Conservation (phyloP, 2,888 invertebrate genomes). For the Antheraea yamamai region DNA sequence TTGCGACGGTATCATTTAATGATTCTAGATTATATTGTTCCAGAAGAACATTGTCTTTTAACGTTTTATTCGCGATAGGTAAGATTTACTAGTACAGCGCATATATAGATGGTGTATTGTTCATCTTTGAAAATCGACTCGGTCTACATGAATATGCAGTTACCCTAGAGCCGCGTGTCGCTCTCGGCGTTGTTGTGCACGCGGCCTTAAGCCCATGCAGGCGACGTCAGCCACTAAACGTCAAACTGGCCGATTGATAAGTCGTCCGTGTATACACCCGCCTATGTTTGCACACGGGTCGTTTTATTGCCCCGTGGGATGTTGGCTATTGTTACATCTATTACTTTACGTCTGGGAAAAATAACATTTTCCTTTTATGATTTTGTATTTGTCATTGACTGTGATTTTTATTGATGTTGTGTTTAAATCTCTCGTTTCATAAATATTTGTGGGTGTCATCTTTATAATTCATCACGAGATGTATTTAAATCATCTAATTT, state of each 20-base stretch:
- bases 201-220: constrained; percentile 59
- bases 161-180: constrained; percentile 45
- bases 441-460: background rate
- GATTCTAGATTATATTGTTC: background rate
- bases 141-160: constrained; percentile 14
- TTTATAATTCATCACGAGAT: background rate
- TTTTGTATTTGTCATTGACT: constrained; percentile 31
- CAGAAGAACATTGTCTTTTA: background rate
- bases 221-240: constrained; percentile 66
- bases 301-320: constrained; percentile 33
- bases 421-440: background rate
- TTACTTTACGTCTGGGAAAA: constrained; percentile 54
- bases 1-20: background rate
- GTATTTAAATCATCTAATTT: background rate
- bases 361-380: constrained; percentile 50
- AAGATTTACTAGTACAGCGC: background rate
- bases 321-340: constrained; percentile 23
- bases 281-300: constrained; percentile 58
- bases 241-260: constrained; percentile 70
- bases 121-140: background rate
- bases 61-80: background rate
- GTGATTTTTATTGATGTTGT: background rate
- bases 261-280: constrained; percentile 49
- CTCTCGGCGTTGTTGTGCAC: constrained; percentile 50
- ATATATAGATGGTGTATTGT: background rate